Conservation (phyloP, 1,140 invertebrate genomes). For the Andrena cerasifolii region DNA sequence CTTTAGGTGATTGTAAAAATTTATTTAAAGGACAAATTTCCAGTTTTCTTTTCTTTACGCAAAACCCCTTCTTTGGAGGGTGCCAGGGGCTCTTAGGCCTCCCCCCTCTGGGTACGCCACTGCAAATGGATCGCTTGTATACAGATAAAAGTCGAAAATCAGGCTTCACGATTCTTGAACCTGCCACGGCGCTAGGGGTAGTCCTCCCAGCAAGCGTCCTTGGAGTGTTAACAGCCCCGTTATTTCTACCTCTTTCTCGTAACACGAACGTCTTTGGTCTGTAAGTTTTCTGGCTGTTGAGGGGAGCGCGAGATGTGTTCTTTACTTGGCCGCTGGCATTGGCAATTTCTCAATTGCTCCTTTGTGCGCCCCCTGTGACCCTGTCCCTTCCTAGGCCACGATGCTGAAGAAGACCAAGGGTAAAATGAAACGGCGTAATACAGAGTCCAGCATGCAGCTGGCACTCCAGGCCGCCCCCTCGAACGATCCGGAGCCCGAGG, state of each 20-base stretch:
- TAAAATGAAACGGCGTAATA: slow-evolving; percentile 97
- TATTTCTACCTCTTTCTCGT: slow-evolving; percentile 24
- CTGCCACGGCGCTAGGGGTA: too few species aligned
- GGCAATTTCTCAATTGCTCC: slow-evolving; percentile 66
- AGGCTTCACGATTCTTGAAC: too few species aligned
- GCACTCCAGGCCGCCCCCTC: slow-evolving; percentile 83
- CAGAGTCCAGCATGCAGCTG: slow-evolving; percentile 91
- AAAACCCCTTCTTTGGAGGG: too few species aligned
- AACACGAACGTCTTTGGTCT: background rate
- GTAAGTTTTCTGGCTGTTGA: slow-evolving; percentile 41
- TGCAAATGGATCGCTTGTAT: too few species aligned
- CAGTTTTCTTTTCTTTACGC: too few species aligned
- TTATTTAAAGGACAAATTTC: too few species aligned
- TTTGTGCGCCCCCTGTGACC: slow-evolving; percentile 78
- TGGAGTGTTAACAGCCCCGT: background rate
- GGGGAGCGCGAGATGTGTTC: slow-evolving; percentile 34
- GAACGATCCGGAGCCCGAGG: slow-evolving; percentile 75
- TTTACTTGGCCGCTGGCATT: slow-evolving; percentile 50
- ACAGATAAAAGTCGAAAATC: too few species aligned
- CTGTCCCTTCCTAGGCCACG: slow-evolving; percentile 87
- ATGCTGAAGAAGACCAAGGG: slow-evolving; percentile 96
- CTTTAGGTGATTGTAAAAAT: too few species aligned
- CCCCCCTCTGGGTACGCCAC: too few species aligned
- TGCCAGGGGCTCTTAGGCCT: too few species aligned
- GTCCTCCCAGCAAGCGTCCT: background rate